phyloP scores from a whole-genome alignment of 1,140 invertebrate genomes.

The Temnothorax nylanderi region DNA sequence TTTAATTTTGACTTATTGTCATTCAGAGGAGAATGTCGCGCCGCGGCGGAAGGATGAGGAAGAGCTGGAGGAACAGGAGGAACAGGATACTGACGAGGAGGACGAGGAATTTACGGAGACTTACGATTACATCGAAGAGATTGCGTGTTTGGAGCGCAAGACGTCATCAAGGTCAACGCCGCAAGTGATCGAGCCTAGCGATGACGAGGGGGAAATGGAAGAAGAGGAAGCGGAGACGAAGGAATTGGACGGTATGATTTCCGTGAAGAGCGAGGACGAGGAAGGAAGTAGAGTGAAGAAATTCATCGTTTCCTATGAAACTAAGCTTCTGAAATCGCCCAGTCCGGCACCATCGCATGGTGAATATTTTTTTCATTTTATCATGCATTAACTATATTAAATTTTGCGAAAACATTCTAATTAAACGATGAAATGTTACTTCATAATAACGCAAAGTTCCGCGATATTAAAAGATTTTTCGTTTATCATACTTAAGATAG shows the following conservation, averaged over 20 bases:
- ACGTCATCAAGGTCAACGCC: conserved; percentile 70
- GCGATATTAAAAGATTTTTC: neutral
- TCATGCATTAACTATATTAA: neutral
- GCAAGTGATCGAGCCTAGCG: conserved; percentile 74
- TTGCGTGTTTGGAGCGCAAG: conserved; percentile 72
- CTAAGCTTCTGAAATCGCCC: conserved; percentile 78
- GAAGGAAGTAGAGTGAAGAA: conserved; percentile 82
- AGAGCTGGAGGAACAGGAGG: conserved; percentile 24
- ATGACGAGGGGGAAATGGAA: conserved; percentile 68
- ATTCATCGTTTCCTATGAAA: conserved; percentile 83
- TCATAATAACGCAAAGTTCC: neutral
- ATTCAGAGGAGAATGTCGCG: conserved; percentile 19
- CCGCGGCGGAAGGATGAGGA: neutral
- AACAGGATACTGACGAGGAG: conserved; percentile 63
- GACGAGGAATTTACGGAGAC: conserved; percentile 61
- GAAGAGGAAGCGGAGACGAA: conserved; percentile 78
- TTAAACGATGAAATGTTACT: neutral
- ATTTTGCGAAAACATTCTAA: conserved; percentile 14
- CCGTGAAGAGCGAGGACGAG: conserved; percentile 79
- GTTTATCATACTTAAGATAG: neutral
- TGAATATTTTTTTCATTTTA: conserved; percentile 58
- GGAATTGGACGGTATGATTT: conserved; percentile 81
- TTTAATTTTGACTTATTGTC: neutral
- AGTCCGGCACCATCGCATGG: conserved; percentile 81
- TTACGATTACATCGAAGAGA: conserved; percentile 67